Evolutionary conservation across 2,113 vertebrate species (phyloP), one percentile per base, ranked within the genome.

Genomic region (Sardina pilchardus): DNA sequence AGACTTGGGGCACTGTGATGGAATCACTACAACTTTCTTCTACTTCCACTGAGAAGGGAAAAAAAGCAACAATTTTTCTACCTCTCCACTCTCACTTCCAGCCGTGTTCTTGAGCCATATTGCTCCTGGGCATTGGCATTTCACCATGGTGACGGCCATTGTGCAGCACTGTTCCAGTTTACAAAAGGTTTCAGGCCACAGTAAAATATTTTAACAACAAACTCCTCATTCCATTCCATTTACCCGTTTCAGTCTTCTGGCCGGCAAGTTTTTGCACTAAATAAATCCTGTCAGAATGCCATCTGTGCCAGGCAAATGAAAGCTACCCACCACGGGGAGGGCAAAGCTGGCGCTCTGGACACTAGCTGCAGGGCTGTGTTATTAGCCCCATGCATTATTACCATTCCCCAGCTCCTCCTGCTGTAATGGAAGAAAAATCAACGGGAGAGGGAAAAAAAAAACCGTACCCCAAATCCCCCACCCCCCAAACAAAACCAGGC

Each of bases 261-360:
- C 88, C 86, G 91, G 93, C 89, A 88, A 91, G 84, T 83, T 88
- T 88, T 91, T 88, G 75, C 89, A 93, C 88, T 89, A 92, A 94
- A 93, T 92, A 91, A 92, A 91, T 86, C 92, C 93, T 90, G 91
- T 94, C 94, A 94, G 86, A 82, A 87, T 84, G 81, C 94, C 94
- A 95, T 94, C 95, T 94, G 93, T 63, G 92, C 90, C 47, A 87
- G 85, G 88, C 91, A 92, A 93, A 93, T 94, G 91, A 93, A 93
- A 92, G 90, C 87, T 19, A 53, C 43, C 86, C 88, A 88, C 92
- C 84, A 67, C 89, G 85, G 90, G 91, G 89, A 86, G 88, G 86
- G 88, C 50, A 83, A 91, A 53, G 87, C 88, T 81, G 90, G 88
- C 90, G 85, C 4, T 82, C 26, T 75, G 84, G 87, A 91, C 85